Evolutionary conservation across 2,888 invertebrate species (phyloP).

Genomic region (Synergus umbraculus): DNA sequence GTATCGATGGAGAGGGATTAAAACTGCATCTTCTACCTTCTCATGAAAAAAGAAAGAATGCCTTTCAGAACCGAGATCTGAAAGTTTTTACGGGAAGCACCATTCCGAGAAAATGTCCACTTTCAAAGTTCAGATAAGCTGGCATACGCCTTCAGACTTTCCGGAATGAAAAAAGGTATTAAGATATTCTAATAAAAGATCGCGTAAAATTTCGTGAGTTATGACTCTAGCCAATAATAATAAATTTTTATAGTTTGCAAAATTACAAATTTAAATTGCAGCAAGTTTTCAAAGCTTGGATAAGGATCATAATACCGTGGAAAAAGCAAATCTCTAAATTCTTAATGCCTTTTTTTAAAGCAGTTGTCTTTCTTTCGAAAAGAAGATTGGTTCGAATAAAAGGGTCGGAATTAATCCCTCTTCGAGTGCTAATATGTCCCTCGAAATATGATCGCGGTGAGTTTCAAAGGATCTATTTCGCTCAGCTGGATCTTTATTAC

Average conservation of each 20-base stretch:
- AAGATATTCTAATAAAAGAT: constrained; percentile 22
- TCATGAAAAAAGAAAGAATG: constrained; percentile 20
- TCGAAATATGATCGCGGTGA: constrained; percentile 54
- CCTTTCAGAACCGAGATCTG: constrained; percentile 32
- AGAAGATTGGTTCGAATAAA: constrained; percentile 15
- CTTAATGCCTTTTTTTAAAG: neutral
- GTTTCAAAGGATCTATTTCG: constrained; percentile 55
- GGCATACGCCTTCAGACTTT: constrained; percentile 28
- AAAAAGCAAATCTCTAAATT: neutral
- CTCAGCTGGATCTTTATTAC: constrained; percentile 63
- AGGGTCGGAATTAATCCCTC: constrained; percentile 24
- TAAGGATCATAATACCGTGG: neutral
- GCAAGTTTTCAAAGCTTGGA: neutral
- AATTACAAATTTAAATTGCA: constrained; percentile 6
- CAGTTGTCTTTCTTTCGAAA: neutral
- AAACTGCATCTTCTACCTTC: constrained; percentile 32
- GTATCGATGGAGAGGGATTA: constrained; percentile 40
- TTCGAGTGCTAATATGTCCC: constrained; percentile 55
- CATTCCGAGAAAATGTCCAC: constrained; percentile 38
- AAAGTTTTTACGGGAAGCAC: constrained; percentile 32
- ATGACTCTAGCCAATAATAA: constrained; percentile 22
- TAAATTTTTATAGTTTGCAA: constrained; percentile 16
- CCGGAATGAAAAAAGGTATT: constrained; percentile 19
- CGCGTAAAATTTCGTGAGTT: constrained; percentile 32
- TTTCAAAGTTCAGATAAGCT: constrained; percentile 39